Percentiles rank a stretch among this genome's conserved stretches.
phyloP scores from a whole-genome alignment of 2,888 invertebrate species.

The Fabriciana adippe region DNA sequence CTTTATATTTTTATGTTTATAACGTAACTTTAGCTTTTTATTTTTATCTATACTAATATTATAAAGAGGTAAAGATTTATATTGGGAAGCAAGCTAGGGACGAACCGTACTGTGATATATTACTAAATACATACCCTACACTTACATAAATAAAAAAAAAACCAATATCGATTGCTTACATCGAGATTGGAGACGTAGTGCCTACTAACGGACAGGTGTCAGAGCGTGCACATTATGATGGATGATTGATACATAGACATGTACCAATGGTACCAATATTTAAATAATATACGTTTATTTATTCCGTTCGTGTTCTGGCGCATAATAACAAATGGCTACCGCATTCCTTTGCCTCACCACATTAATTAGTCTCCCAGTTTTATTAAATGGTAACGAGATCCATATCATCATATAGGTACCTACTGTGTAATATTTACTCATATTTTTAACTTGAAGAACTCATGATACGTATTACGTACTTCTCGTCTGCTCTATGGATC shows the following conservation, averaged over 20 bases:
- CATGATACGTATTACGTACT: neutral
- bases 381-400: slow-evolving; percentile 46
- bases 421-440: slow-evolving; percentile 21
- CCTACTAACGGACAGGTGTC: slow-evolving; percentile 35
- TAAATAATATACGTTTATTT: slow-evolving; percentile 62
- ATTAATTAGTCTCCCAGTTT: slow-evolving; percentile 58
- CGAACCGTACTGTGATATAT: too few species aligned
- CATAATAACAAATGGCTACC: slow-evolving; percentile 70
- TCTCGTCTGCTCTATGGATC: neutral
- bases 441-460: neutral
- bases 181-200: too few species aligned
- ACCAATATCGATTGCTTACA: too few species aligned
- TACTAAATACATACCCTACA: too few species aligned
- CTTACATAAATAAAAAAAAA: too few species aligned
- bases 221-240: slow-evolving; percentile 47
- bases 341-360: slow-evolving; percentile 67
- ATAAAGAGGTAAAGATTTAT: too few species aligned
- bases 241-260: slow-evolving; percentile 61
- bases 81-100: too few species aligned
- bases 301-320: slow-evolving; percentile 63
- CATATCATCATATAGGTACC: slow-evolving; percentile 35
- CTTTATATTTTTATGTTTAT: too few species aligned
- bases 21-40: too few species aligned
- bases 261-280: slow-evolving; percentile 57
- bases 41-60: too few species aligned